Percentiles rank a stretch among this genome's conserved stretches.
These are phyloP conservation scores for Ornithoptera alexandrae DNA, from an alignment of 2,888 invertebrate genomes.

Conservation along the genomic window DNA sequence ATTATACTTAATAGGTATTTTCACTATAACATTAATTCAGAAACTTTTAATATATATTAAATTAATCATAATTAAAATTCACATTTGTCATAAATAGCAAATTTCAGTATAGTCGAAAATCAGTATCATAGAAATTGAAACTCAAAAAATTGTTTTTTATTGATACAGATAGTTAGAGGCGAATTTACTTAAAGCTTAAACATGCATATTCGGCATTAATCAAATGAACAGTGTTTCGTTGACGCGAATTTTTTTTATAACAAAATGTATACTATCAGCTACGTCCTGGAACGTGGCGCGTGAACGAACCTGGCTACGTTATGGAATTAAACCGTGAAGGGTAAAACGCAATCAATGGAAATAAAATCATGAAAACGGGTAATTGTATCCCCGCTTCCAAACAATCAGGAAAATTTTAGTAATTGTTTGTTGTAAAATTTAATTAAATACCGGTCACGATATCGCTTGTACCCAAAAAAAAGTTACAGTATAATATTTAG, in stretches of 20 bases:
- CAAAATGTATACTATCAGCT: background rate
- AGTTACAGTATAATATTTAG: background rate
- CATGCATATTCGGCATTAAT: background rate
- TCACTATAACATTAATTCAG: too few species aligned
- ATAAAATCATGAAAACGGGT: constrained; percentile 22
- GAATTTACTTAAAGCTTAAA: background rate
- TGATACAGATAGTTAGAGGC: background rate
- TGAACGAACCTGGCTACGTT: background rate
- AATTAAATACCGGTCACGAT: background rate
- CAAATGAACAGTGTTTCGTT: background rate
- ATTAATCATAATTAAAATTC: too few species aligned
- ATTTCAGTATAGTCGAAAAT: too few species aligned
- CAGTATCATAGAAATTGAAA: too few species aligned
- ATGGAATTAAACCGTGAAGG: constrained; percentile 13
- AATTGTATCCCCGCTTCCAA: constrained; percentile 4
- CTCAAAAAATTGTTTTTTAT: too few species aligned
- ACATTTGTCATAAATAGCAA: too few species aligned
- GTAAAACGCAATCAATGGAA: constrained; percentile 24
- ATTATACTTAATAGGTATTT: too few species aligned
- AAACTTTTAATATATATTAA: too few species aligned
- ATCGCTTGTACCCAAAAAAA: background rate
- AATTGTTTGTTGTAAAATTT: constrained; percentile 1
- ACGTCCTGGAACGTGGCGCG: background rate
- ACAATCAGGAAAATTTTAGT: constrained; percentile 12
- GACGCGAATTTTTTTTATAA: background rate